Percentiles rank a stretch among this genome's conserved stretches.
Conservation (phyloP, 2,113 vertebrate genomes). For the Platysternon megacephalum region DNA sequence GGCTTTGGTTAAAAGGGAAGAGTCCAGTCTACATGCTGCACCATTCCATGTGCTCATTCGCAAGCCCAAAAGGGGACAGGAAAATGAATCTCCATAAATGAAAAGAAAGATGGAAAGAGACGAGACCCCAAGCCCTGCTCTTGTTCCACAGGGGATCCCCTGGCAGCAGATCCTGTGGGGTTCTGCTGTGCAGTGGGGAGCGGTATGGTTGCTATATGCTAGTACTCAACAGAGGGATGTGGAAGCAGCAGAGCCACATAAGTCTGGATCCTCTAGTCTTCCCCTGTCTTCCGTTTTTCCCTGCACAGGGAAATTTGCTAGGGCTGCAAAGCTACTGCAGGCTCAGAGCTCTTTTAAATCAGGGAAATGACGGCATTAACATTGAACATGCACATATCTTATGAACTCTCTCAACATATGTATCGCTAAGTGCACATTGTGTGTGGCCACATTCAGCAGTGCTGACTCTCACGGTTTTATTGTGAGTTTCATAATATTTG, state of each 20-base stretch:
- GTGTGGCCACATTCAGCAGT: not conserved
- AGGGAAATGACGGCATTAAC: not conserved
- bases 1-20: not conserved
- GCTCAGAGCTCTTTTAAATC: not conserved
- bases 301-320: accelerated
- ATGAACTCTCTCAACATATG: not conserved
- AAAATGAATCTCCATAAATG: not conserved
- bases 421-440: not conserved
- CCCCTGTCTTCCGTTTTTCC: accelerated
- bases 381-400: not conserved
- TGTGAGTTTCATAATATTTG: not conserved
- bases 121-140: not conserved
- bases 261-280: not conserved
- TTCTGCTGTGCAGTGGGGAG: not conserved
- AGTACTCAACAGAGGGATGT: not conserved
- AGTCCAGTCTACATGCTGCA: not conserved
- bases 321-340: not conserved
- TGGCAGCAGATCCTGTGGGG: not conserved
- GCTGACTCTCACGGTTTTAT: not conserved
- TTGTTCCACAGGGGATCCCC: not conserved
- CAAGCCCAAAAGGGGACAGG: not conserved
- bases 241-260: not conserved
- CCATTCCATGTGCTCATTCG: not conserved
- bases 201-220: not conserved
- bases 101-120: not conserved